Evolutionary conservation across 2,797 vertebrate species (phyloP).

Genomic region (Lepidocolaptes lacrymiger): DNA sequence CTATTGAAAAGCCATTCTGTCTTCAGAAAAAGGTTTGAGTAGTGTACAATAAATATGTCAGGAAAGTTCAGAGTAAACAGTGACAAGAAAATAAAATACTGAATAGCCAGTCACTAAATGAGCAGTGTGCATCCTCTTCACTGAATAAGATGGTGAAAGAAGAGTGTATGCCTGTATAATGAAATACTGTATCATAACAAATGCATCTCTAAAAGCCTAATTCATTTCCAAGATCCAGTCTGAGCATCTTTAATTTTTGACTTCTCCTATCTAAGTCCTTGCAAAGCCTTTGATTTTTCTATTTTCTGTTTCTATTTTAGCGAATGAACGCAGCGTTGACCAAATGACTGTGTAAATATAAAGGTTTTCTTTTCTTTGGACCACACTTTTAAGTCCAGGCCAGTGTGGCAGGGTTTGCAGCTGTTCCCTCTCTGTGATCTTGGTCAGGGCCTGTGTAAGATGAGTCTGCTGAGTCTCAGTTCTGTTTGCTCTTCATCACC

Average conservation of each 20-base stretch:
- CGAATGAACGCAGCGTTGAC: rapidly evolving
- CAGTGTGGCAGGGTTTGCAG: background rate
- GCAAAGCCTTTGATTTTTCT: background rate
- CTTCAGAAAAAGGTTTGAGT: slow-evolving; percentile 28
- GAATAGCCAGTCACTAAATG: background rate
- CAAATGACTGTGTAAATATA: background rate
- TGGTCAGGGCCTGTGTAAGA: background rate
- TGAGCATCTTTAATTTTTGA: background rate
- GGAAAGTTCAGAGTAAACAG: slow-evolving; percentile 41
- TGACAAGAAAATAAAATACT: slow-evolving; percentile 31
- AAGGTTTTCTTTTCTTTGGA: background rate
- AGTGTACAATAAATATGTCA: slow-evolving; percentile 18
- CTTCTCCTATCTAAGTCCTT: background rate
- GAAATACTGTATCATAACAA: background rate
- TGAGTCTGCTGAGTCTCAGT: background rate
- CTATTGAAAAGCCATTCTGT: slow-evolving; percentile 44
- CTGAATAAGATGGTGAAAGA: background rate
- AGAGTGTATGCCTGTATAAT: background rate
- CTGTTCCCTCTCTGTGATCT: background rate
- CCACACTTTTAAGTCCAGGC: background rate
- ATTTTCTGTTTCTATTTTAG: background rate
- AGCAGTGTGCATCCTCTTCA: background rate
- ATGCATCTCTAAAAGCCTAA: background rate
- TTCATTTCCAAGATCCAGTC: background rate
- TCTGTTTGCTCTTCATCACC: background rate